These are phyloP conservation scores for Corvus hawaiiensis DNA, from an alignment of 2,113 vertebrate species.

Conservation along the genomic window DNA sequence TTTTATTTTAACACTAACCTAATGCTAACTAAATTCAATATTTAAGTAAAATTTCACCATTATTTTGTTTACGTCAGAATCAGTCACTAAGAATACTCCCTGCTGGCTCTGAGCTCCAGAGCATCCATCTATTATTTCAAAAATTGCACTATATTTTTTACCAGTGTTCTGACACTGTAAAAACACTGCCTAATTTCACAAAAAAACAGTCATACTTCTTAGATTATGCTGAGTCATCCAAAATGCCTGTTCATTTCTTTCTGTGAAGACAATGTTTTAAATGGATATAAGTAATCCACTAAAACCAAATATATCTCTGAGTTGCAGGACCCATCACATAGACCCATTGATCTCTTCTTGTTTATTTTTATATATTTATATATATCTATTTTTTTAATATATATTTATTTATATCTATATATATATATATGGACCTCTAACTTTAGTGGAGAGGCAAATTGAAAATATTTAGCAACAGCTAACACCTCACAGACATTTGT, in stretches of 20 bases:
- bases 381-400: too few relatives aligned
- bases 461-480: neutral
- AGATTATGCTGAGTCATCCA: neutral
- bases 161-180: neutral
- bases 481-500: neutral
- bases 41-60: slow-evolving; percentile 3
- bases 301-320: neutral
- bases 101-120: neutral
- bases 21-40: neutral
- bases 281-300: neutral
- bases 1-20: neutral
- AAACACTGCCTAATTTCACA: neutral
- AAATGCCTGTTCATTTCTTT: neutral
- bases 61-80: neutral
- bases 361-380: neutral
- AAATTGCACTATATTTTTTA: neutral
- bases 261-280: neutral
- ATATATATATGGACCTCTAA: neutral
- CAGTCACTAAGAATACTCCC: neutral
- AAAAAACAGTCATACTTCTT: neutral
- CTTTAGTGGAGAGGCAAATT: neutral
- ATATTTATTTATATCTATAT: neutral
- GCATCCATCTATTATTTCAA: neutral
- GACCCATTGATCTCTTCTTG: neutral
- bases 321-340: neutral